phyloP scores from a whole-genome alignment of 2,888 invertebrate species.

The Ormyrus labotus region DNA sequence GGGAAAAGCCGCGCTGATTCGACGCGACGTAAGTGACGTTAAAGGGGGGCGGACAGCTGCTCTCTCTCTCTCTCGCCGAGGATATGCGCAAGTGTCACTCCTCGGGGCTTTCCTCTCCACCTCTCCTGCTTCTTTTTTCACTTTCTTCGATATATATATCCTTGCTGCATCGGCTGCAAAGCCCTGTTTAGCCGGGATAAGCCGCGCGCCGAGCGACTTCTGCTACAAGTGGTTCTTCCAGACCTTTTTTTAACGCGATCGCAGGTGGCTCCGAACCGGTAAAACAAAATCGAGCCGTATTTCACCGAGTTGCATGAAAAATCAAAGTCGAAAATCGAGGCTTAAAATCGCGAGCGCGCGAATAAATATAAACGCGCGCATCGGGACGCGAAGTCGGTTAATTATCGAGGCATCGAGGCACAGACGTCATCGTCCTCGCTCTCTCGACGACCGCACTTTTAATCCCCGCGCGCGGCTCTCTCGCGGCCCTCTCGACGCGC shows the following conservation, averaged over 20 bases:
- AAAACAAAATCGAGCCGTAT: too few relatives aligned
- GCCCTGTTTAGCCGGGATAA: slow-evolving; percentile 34
- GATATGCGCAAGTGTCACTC: slow-evolving; percentile 34
- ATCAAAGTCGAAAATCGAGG: too few relatives aligned
- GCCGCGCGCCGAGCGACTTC: slow-evolving; percentile 57
- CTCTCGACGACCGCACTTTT: neutral
- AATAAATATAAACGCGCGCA: too few relatives aligned
- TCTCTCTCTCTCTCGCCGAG: neutral
- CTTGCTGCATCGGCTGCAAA: too few relatives aligned
- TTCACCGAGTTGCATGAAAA: too few relatives aligned
- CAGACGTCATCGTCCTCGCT: neutral
- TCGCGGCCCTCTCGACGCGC: neutral
- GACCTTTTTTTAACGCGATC: neutral
- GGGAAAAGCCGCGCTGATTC: slow-evolving; percentile 47
- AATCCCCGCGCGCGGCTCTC: neutral
- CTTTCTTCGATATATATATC: neutral
- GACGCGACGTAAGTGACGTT: slow-evolving; percentile 47
- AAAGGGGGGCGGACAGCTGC: slow-evolving; percentile 41
- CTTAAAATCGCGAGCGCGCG: too few relatives aligned
- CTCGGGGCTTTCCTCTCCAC: slow-evolving; percentile 3
- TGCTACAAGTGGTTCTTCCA: slow-evolving; percentile 17
- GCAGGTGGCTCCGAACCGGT: neutral
- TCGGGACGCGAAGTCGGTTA: too few relatives aligned
- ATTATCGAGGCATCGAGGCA: too few relatives aligned
- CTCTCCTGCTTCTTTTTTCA: neutral